phyloP scores from a whole-genome alignment of 2,797 vertebrate species.

The Peromyscus eremicus region DNA sequence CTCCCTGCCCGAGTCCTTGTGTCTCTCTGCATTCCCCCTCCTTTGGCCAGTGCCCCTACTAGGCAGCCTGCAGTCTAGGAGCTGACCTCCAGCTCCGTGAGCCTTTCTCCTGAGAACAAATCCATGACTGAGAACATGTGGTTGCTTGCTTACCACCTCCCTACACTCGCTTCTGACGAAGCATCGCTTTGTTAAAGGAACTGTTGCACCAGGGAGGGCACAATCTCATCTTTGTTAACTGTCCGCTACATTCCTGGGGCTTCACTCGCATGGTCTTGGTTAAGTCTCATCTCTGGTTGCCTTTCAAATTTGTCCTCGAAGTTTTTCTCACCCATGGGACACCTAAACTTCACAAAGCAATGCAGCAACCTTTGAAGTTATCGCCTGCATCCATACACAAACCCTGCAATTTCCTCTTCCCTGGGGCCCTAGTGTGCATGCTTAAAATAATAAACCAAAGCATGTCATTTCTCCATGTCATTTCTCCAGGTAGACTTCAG shows the following conservation, averaged over 20 bases:
- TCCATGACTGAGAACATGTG: neutral
- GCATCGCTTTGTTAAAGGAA: neutral
- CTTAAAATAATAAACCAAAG: slow-evolving; percentile 15
- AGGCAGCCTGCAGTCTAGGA: neutral
- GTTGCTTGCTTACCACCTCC: neutral
- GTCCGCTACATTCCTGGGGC: neutral
- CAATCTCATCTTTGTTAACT: neutral
- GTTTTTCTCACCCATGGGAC: neutral
- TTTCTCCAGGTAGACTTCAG: neutral
- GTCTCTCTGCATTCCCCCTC: neutral
- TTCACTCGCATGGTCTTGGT: neutral
- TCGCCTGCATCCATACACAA: neutral
- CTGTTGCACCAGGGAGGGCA: neutral
- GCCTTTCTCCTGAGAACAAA: slow-evolving; percentile 26
- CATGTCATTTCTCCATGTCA: neutral
- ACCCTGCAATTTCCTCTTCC: neutral
- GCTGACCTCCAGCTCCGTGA: neutral
- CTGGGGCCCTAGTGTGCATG: neutral
- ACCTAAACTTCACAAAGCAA: neutral
- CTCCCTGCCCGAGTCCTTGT: neutral
- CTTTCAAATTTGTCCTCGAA: neutral
- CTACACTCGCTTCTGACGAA: slow-evolving; percentile 2
- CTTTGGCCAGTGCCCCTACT: neutral
- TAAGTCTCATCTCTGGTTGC: neutral
- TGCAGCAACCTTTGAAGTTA: neutral